A percentile compares a stretch with the other conserved stretches of the same genome.
Evolutionary conservation across 2,888 invertebrate species (phyloP).

Genomic region (Aphodius granarius): DNA sequence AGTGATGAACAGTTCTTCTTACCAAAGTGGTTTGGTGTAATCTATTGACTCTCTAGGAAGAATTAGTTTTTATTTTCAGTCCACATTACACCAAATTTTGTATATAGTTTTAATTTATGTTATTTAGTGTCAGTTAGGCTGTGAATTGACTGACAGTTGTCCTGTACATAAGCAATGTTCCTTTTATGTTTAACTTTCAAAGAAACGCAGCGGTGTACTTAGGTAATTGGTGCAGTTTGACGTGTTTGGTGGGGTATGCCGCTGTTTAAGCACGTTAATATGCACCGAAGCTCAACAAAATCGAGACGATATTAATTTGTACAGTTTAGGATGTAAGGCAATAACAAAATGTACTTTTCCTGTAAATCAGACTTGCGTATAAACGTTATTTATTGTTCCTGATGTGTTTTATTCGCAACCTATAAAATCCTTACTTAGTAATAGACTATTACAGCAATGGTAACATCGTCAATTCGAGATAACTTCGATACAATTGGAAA

Average conservation of each 20-base stretch:
- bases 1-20: slow-evolving; percentile 17
- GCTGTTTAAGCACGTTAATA: background rate
- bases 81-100: background rate
- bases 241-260: background rate
- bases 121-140: slow-evolving; percentile 41
- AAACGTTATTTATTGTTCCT: slow-evolving; percentile 37
- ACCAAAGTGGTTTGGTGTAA: slow-evolving; percentile 34
- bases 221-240: slow-evolving; percentile 17
- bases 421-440: background rate
- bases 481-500: slow-evolving; percentile 16
- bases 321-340: slow-evolving; percentile 28
- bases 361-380: slow-evolving; percentile 43
- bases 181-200: slow-evolving; percentile 4
- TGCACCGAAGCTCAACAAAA: slow-evolving; percentile 11
- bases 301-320: background rate
- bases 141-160: slow-evolving; percentile 38
- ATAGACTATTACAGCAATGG: background rate
- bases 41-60: background rate
- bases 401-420: background rate
- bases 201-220: background rate
- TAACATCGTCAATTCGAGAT: background rate
- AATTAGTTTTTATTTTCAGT: background rate
- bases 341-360: slow-evolving; percentile 30
- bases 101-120: slow-evolving; percentile 26
- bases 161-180: slow-evolving; percentile 30